Conservation (phyloP, 2,888 invertebrate species). For the Acrobasis repandana region DNA sequence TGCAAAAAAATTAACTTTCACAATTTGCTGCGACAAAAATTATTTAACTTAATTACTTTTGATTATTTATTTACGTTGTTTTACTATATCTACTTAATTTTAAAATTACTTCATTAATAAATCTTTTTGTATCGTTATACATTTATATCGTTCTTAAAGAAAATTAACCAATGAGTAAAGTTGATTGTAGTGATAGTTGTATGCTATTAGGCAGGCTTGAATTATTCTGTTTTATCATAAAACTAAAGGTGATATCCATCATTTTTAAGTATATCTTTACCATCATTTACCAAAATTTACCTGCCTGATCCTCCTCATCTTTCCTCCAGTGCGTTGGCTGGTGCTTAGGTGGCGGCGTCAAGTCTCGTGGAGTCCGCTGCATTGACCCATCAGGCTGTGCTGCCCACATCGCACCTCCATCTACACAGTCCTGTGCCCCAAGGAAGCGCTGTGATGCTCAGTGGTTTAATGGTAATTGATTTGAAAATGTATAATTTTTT, state of each 20-base stretch:
- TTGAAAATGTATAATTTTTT: background rate
- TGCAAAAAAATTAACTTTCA: background rate
- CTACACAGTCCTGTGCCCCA: constrained; percentile 86
- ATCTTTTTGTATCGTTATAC: no score
- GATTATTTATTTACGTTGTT: background rate
- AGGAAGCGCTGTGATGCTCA: constrained; percentile 87
- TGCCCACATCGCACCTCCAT: constrained; percentile 83
- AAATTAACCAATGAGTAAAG: no score
- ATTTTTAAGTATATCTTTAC: no score
- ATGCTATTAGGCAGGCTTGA: no score
- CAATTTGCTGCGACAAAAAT: background rate
- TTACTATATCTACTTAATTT: no score
- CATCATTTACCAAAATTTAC: constrained; percentile 6
- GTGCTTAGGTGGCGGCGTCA: constrained; percentile 89
- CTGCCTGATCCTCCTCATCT: background rate
- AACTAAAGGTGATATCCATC: no score
- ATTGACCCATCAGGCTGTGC: constrained; percentile 85
- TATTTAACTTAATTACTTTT: background rate
- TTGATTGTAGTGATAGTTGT: no score
- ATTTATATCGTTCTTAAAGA: no score
- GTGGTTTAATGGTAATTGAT: constrained; percentile 90
- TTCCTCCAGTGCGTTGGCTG: constrained; percentile 86
- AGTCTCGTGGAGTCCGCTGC: constrained; percentile 89
- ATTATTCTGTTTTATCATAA: no score
- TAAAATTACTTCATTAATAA: no score